Evolutionary conservation across 2,113 vertebrate species (phyloP).

Genomic region (Picathartes gymnocephalus): DNA sequence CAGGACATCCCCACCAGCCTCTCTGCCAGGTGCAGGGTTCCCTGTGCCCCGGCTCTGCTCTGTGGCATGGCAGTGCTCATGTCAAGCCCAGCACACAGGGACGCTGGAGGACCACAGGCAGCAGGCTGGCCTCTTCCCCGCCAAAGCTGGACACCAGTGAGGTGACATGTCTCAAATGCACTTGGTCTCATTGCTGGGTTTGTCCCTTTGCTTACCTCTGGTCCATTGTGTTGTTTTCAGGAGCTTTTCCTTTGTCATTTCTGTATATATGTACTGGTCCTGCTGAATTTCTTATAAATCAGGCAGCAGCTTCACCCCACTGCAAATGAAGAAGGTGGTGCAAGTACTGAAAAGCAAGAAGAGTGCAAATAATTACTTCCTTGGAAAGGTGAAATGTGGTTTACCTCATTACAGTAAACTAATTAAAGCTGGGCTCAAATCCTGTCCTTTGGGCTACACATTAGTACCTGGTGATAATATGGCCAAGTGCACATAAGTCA

Average conservation of each 20-base stretch:
- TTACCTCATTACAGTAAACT: conserved; percentile 50
- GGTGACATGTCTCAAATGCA: not conserved
- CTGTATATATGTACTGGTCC: fast-evolving
- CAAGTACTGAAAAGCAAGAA: not conserved
- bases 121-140: not conserved
- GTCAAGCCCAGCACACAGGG: not conserved
- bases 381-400: conserved; percentile 3
- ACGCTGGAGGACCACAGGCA: not conserved
- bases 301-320: not conserved
- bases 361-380: conserved; percentile 34
- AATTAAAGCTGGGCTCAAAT: conserved; percentile 14
- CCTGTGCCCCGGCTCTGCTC: fast-evolving
- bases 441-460: conserved; percentile 7
- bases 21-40: fast-evolving
- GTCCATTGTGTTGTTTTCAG: not conserved
- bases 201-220: not conserved
- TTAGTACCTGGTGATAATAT: not conserved
- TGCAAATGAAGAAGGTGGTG: not conserved
- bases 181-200: not conserved
- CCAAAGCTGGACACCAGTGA: not conserved
- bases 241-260: not conserved
- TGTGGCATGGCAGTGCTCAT: fast-evolving
- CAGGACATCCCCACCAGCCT: not conserved
- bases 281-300: not conserved
- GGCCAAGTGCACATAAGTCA: not conserved